Evolutionary conservation across 2,797 vertebrate genomes (phyloP).

Genomic region (Myotis planiceps): DNA sequence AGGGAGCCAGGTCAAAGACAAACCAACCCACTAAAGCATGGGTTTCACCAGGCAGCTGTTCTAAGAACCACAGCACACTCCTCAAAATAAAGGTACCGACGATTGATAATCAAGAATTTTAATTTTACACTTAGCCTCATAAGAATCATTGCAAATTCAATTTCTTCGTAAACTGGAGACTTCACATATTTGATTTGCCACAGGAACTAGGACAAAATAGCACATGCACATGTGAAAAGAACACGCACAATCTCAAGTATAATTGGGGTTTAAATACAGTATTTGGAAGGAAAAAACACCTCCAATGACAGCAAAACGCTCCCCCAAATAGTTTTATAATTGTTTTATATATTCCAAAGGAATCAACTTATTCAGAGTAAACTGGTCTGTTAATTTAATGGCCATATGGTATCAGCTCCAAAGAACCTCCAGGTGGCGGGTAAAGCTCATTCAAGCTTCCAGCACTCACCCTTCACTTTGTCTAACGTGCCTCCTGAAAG

Average conservation of each 20-base stretch:
- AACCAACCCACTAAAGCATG: neutral
- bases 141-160: neutral
- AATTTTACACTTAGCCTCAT: neutral
- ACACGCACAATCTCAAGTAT: neutral
- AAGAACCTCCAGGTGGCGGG: neutral
- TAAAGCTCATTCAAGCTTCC: neutral
- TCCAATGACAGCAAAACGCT: neutral
- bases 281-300: neutral
- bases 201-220: neutral
- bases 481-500: neutral
- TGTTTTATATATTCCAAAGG: slow-evolving; percentile 10
- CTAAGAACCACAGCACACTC: neutral
- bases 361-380: neutral
- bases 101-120: slow-evolving; percentile 31
- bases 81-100: neutral
- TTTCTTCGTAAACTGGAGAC: slow-evolving; percentile 38
- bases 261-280: neutral
- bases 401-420: neutral
- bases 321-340: neutral
- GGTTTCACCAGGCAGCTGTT: neutral
- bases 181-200: neutral
- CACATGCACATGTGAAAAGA: neutral
- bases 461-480: neutral
- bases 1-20: neutral
- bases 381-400: neutral